phyloP scores from a whole-genome alignment of 2,888 invertebrate genomes.

The Chloroclysta siterata region DNA sequence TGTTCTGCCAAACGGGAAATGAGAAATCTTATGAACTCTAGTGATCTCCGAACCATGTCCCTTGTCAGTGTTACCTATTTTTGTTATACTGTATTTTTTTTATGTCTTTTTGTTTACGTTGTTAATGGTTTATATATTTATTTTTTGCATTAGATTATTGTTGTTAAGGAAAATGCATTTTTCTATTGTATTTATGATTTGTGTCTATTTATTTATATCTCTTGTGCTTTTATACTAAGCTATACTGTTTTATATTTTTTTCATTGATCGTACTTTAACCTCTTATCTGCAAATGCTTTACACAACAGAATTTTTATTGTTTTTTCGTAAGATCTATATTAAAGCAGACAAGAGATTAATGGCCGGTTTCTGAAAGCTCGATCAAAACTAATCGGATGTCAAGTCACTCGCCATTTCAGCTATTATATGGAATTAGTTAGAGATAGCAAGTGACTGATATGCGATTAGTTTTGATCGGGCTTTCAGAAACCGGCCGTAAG shows the following conservation, averaged over 20 bases:
- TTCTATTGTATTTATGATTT: slow-evolving; percentile 14
- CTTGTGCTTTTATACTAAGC: slow-evolving; percentile 35
- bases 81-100: slow-evolving; percentile 25
- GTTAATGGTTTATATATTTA: not conserved
- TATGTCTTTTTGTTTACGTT: slow-evolving; percentile 9
- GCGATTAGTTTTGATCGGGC: too few relatives aligned
- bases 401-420: too few relatives aligned
- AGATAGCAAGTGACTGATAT: too few relatives aligned
- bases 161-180: slow-evolving; percentile 32
- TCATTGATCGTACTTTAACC: slow-evolving; percentile 6
- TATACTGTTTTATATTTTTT: not conserved
- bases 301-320: not conserved
- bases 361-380: too few relatives aligned
- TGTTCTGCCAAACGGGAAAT: slow-evolving; percentile 61
- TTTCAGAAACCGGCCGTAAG: too few relatives aligned
- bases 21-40: slow-evolving; percentile 68
- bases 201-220: slow-evolving; percentile 37
- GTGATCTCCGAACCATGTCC: slow-evolving; percentile 47
- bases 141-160: slow-evolving; percentile 12
- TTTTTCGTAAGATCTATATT: not conserved
- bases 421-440: too few relatives aligned
- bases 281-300: not conserved
- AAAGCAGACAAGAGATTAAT: not conserved
- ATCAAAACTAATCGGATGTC: too few relatives aligned
- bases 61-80: slow-evolving; percentile 27